phyloP scores from a whole-genome alignment of 2,797 vertebrate genomes.

The Sciurus carolinensis region DNA sequence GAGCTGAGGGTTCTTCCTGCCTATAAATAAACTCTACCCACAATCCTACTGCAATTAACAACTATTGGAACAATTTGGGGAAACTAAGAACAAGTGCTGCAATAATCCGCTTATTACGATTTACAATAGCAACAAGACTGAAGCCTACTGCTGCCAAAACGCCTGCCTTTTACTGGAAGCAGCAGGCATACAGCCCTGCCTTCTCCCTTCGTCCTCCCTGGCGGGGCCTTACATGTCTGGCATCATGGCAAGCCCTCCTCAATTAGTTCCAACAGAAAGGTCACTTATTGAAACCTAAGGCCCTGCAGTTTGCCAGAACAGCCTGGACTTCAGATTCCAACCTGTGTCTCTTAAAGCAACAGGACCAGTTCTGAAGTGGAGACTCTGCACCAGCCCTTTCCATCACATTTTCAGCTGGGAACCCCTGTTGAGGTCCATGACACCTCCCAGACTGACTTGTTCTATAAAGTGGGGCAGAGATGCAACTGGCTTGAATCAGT shows the following conservation, averaged over 20 bases:
- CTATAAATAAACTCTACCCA: background rate
- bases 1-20: background rate
- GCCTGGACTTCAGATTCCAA: background rate
- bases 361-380: background rate
- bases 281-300: slow-evolving; percentile 58
- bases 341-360: slow-evolving; percentile 57
- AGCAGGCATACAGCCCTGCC: background rate
- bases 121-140: slow-evolving; percentile 49
- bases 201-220: slow-evolving; percentile 28
- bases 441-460: background rate
- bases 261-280: slow-evolving; percentile 72
- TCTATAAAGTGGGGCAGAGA: background rate
- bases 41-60: background rate
- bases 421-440: background rate
- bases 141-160: slow-evolving; percentile 13
- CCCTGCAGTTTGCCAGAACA: slow-evolving; percentile 1
- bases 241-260: slow-evolving; percentile 16
- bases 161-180: slow-evolving; percentile 80
- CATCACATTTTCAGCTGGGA: background rate
- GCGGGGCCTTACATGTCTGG: background rate
- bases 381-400: accelerated
- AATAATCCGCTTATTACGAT: background rate
- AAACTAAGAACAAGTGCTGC: slow-evolving; percentile 59
- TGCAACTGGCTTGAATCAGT: background rate
- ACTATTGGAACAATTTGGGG: background rate